phyloP scores from a whole-genome alignment of 2,888 invertebrate genomes.

The Ectemnius lituratus region DNA sequence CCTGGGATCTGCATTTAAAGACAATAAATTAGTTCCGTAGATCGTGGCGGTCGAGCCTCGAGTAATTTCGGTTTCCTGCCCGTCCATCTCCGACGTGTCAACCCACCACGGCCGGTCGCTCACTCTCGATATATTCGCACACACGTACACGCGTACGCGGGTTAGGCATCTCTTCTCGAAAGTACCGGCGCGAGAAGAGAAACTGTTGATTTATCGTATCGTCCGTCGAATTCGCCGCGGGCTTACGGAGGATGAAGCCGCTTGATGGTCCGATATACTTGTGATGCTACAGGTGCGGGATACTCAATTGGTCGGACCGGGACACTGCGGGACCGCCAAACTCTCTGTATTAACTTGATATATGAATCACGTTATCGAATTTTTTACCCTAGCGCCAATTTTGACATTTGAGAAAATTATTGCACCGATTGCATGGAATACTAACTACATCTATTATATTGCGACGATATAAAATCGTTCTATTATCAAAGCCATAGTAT shows the following conservation, averaged over 20 bases:
- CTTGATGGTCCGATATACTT: neutral
- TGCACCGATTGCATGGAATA: neutral
- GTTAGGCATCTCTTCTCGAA: slow-evolving; percentile 38
- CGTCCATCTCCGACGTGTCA: slow-evolving; percentile 57
- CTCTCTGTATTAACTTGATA: too few relatives aligned
- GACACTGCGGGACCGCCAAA: too few relatives aligned
- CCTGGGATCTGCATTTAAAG: slow-evolving; percentile 67
- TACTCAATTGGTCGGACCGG: too few relatives aligned
- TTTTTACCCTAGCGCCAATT: too few relatives aligned
- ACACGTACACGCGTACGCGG: too few relatives aligned
- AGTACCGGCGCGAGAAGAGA: slow-evolving; percentile 50
- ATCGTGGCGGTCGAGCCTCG: slow-evolving; percentile 42
- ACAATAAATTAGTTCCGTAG: slow-evolving; percentile 68
- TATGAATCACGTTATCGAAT: too few relatives aligned
- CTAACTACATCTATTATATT: neutral
- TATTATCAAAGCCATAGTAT: too few relatives aligned
- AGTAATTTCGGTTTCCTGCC: slow-evolving; percentile 69
- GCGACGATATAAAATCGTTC: too few relatives aligned
- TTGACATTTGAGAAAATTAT: too few relatives aligned
- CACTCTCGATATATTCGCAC: slow-evolving; percentile 15
- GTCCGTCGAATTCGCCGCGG: slow-evolving; percentile 31
- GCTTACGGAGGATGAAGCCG: neutral
- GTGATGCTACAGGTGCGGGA: too few relatives aligned
- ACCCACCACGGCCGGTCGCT: slow-evolving; percentile 29
- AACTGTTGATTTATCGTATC: slow-evolving; percentile 67